Percentiles rank a stretch among this genome's conserved stretches.
These are phyloP conservation scores for Paralichthys olivaceus DNA, from an alignment of 2,113 vertebrate species.

Conservation along the genomic window DNA sequence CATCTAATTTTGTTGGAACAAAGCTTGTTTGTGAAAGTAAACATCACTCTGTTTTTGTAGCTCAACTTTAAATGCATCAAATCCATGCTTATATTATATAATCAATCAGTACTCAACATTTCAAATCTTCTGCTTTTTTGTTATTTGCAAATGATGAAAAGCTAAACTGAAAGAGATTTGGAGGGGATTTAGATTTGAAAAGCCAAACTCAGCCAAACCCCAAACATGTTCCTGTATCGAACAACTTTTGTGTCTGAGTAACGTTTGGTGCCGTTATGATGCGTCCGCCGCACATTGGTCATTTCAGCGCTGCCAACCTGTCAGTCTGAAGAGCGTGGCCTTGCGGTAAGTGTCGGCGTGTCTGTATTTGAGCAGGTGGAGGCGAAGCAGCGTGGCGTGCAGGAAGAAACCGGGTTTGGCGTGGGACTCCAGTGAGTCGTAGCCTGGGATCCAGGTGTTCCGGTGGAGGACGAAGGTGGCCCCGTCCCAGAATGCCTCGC, in stretches of 20 bases:
- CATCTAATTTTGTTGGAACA: not conserved
- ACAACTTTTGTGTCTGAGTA: too few species aligned
- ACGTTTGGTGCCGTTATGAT: not conserved
- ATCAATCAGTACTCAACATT: too few species aligned
- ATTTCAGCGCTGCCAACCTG: conserved; percentile 79
- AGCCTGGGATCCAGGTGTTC: conserved; percentile 88
- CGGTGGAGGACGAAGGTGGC: conserved; percentile 91
- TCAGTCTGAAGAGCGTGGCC: conserved; percentile 88
- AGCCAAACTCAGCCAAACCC: too few species aligned
- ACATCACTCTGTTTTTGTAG: too few species aligned
- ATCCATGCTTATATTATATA: too few species aligned
- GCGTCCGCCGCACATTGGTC: not conserved
- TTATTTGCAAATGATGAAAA: too few species aligned
- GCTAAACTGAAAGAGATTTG: too few species aligned
- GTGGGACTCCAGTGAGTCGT: conserved; percentile 91
- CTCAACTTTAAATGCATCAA: too few species aligned
- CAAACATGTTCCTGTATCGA: too few species aligned
- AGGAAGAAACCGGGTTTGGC: conserved; percentile 89
- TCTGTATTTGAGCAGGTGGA: conserved; percentile 86
- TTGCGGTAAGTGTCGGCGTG: conserved; percentile 87
- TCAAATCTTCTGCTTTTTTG: too few species aligned
- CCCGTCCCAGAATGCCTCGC: conserved; percentile 82
- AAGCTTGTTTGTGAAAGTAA: too few species aligned
- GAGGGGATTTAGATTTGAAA: too few species aligned
- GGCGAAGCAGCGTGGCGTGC: conserved; percentile 71